Base-by-base conservation (phyloP, 2,888 invertebrate species). In the Caenorhabditis sp. region DNA sequence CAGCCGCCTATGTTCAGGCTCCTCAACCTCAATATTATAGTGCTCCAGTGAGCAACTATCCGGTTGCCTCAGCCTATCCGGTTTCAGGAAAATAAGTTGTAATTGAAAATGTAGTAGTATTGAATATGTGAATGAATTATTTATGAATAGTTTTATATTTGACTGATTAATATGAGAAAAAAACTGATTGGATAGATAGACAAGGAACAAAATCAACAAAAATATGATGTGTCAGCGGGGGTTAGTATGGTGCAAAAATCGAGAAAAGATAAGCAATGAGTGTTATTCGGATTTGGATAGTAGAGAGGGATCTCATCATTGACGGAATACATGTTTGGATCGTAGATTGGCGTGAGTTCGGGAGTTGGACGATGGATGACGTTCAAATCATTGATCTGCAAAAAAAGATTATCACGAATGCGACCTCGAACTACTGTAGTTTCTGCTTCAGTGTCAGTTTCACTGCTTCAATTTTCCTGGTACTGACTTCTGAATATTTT, bases 61-160 rank as follows among this genome's bases (percentile, higher is more conserved):
- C 63, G 43, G 68, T 62, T 38, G 67, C 63, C 49, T 64, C 36
- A 60, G 71, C 67, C 60, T 72, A 72, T 61, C 59, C 69, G 21
- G 63, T 72, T 64, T 69, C 57, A 59, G 67, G 72, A 76, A 58
- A 61, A 23, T 67, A 17, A 49, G 20, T n/a, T 20, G n/a, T 8
- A 17, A 4, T 49, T 5, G 20, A 5, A 31, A 31, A 31, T 31
- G n/a, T n/a, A n/a, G n/a, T n/a, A n/a, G n/a, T n/a, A n/a, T n/a
- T n/a, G n/a, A n/a, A n/a, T n/a, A n/a, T n/a, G n/a, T n/a, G 10
- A 31, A 31, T 31, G 31, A 31, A 7, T 31, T 31, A 31, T 31
- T 31, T 31, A 31, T 31, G 31, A 31, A 31, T 31, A 31, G 31
- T 31, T 31, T 31, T 10, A 7, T 31, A 31, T 31, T 31, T 31